phyloP scores from a whole-genome alignment of 2,797 vertebrate genomes.

The Bufotes viridis region DNA sequence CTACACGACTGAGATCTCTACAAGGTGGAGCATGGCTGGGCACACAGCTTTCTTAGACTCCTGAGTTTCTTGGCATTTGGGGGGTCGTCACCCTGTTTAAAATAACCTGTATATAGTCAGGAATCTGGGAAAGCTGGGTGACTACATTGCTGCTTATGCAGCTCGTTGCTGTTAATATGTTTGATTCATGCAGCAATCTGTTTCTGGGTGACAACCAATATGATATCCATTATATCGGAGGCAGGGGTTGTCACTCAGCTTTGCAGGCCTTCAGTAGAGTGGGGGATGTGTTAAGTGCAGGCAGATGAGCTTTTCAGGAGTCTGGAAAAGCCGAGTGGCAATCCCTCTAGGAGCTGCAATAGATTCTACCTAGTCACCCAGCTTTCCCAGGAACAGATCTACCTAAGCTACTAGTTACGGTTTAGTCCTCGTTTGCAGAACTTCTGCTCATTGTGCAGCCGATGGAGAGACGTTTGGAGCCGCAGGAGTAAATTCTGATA shows the following conservation, averaged over 20 bases:
- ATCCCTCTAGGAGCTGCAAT: background rate
- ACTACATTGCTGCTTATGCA: no score
- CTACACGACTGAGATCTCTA: background rate
- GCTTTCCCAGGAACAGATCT: background rate
- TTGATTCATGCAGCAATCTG: background rate
- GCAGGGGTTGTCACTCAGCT: background rate
- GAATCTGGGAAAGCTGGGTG: no score
- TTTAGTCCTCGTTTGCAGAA: background rate
- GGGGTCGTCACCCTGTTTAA: no score
- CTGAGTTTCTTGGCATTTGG: no score
- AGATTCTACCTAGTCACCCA: background rate
- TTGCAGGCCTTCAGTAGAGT: background rate
- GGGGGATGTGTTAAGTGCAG: fast-evolving
- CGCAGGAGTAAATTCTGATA: no score
- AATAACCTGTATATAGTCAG: background rate
- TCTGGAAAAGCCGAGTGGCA: background rate
- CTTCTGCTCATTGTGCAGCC: background rate
- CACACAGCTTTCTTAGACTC: background rate
- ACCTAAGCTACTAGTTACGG: background rate
- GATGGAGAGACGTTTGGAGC: no score
- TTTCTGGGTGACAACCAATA: background rate
- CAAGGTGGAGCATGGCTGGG: no score
- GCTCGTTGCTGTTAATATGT: no score
- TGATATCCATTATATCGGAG: background rate
- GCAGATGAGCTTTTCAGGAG: background rate